Evolutionary conservation across 2,797 vertebrate genomes (phyloP), one percentile per base, ranked within the genome.

Genomic region (Valencia hispanica): DNA sequence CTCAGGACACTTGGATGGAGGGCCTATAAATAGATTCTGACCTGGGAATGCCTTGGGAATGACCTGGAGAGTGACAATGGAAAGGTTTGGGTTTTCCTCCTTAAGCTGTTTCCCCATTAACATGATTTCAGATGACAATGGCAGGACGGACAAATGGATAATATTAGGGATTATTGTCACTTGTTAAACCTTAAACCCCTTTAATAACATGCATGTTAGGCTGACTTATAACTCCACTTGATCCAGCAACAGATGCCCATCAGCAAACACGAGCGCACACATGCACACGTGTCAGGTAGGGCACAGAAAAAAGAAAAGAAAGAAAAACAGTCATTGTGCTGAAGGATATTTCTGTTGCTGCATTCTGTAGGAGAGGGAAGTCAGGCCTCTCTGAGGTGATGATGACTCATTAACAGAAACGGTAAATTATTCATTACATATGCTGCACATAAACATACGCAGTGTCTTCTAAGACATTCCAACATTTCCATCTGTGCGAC

Each of bases 341-440:
- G 17, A 77, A 53, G 14, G 53, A 72, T 55, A 66, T 47, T 41
- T 51, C 1, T 5, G 25, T 50, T 15, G 0, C 36, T 41, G 45
- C 25, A 79, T 73, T 73, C 73, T 8, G 59, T 17, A 45, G 41
- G 50, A 18, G 66, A 39, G 17, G 43, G 39, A 12, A 57, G 43
- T 61, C 6, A 2, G 50, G 72, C 74, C 80, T 41, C 1, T 47
- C 10, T 1, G 15, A 84, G 65, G 76, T 79, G 79, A 72, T 78
- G 72, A 86, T 74, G 79, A 83, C 50, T 79, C 72, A 51, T 75
- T 76, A 41, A 68, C 51, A 84, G 27, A 5, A 48, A 65, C 12
- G 81, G 50, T 78, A 63, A 89, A 87, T 87, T 81, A 88, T 85
- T 85, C 71, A 80, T 68, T 57, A 17, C 1, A 22, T 57, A 61